A percentile compares a stretch with the other conserved stretches of the same genome.
Evolutionary conservation across 2,113 vertebrate genomes (phyloP).

Genomic region (Triplophysa tibetana): DNA sequence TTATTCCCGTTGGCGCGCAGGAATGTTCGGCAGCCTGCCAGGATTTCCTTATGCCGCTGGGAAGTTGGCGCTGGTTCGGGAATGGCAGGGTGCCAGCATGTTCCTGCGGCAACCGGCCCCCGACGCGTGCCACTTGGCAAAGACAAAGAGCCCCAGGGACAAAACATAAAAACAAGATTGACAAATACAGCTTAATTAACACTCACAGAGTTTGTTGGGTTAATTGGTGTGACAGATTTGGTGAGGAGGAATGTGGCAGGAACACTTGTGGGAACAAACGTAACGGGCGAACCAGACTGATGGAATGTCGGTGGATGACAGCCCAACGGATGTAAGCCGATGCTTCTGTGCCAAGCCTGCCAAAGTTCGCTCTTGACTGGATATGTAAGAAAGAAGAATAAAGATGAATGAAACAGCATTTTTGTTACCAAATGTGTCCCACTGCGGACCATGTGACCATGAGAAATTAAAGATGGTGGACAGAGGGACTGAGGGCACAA

Average conservation of each 20-base stretch:
- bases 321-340: background rate
- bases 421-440: background rate
- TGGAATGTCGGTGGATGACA: conserved; percentile 39
- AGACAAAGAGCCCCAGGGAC: conserved; percentile 58
- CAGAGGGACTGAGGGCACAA: background rate
- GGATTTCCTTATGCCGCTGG: conserved; percentile 49
- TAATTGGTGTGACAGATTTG: conserved; percentile 59
- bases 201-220: conserved; percentile 56
- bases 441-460: background rate
- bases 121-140: conserved; percentile 54
- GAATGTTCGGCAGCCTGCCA: conserved; percentile 53
- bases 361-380: background rate
- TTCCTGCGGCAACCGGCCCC: conserved; percentile 45
- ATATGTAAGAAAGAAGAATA: background rate
- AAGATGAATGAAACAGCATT: background rate
- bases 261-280: conserved; percentile 47
- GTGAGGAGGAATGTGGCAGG: conserved; percentile 47
- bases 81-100: conserved; percentile 54
- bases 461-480: background rate
- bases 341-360: conserved; percentile 12
- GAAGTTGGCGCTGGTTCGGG: conserved; percentile 50
- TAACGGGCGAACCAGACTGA: conserved; percentile 43
- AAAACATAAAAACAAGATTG: conserved; percentile 52
- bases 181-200: conserved; percentile 60
- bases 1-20: conserved; percentile 38